Base-by-base conservation (phyloP, 2,113 vertebrate genomes). In the Hippocampus comes region DNA sequence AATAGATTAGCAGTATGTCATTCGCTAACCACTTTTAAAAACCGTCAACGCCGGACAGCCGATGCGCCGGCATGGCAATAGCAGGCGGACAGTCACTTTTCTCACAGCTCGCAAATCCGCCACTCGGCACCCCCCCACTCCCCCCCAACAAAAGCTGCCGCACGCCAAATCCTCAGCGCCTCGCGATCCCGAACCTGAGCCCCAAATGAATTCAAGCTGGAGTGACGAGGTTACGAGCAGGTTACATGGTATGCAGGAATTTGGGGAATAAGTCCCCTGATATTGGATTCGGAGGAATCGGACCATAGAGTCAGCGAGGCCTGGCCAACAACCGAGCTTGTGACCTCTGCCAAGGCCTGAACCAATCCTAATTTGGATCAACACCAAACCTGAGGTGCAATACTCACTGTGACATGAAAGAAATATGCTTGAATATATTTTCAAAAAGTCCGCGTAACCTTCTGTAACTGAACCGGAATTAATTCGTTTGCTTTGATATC, bases 171-270 rank as follows among this genome's bases (percentile, higher is more conserved):
- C 89, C 89, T 84, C 77, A 41, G 84, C 80, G 53, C 80, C 86
- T 81, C 68, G 55, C 68, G 84, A 84, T 90, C 87, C 88, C 68
- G 64, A 84, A 86, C 82, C 83, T 82, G 51, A 90, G 85, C 86
- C 85, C 81, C 87, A 91, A 90, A 91, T 90, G 82, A 84, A 87
- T 90, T 83, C 91, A 91, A 91, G 88, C 89, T 89, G 89, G 68
- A 81, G 82, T 76, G 67, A 78, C 73, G 76, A 85, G 91, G 90
- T 92, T 92, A 91, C 70, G 72, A 80, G 78, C 87, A 89, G 91
- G 90, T 91, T 91, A 92, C 79, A 84, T 78, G 72, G 85, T 88
- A 87, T 83, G 80, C 80, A 81, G 89, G 89, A 91, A 90, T 91
- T 90, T 90, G 84, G 71, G 84, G 81, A 91, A 87, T 92, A 92